Evolutionary conservation across 2,113 vertebrate species (phyloP).

Genomic region (Xiphophorus maculatus): DNA sequence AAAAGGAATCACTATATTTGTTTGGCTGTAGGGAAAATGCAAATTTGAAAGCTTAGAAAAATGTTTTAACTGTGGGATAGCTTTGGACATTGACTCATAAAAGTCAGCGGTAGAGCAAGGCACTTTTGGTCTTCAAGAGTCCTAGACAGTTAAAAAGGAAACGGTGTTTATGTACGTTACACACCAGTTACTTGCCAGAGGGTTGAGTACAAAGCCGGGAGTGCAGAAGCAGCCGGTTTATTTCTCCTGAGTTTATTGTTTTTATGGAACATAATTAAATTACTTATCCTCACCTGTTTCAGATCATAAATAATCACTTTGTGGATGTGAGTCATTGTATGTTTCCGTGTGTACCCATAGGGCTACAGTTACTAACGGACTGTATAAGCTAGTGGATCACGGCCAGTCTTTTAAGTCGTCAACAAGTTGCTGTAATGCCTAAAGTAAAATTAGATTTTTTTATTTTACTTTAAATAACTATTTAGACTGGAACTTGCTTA

Average conservation of each 20-base stretch:
- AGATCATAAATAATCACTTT: constrained; percentile 68
- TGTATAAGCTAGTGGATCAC: constrained; percentile 66
- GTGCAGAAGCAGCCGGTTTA: constrained; percentile 61
- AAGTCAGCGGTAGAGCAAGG: neutral
- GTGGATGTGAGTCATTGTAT: constrained; percentile 18
- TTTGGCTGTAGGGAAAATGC: neutral
- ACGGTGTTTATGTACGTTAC: constrained; percentile 6
- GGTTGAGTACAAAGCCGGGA: constrained; percentile 32
- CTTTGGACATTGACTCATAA: neutral
- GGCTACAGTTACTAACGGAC: constrained; percentile 65
- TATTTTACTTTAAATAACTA: neutral
- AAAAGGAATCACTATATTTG: neutral
- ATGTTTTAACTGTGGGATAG: neutral
- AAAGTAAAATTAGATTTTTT: constrained; percentile 58
- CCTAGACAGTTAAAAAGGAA: neutral
- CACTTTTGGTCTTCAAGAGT: neutral
- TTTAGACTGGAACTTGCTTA: neutral
- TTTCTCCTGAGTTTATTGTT: constrained; percentile 63
- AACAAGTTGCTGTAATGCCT: constrained; percentile 58
- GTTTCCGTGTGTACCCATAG: constrained; percentile 15
- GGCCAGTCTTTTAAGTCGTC: constrained; percentile 72
- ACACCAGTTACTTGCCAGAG: constrained; percentile 34
- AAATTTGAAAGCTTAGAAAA: neutral
- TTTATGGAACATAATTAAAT: constrained; percentile 74
- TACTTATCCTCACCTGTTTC: constrained; percentile 69